These are phyloP conservation scores for Xestobium rufovillosum DNA, from an alignment of 2,888 invertebrate species.

Conservation along the genomic window DNA sequence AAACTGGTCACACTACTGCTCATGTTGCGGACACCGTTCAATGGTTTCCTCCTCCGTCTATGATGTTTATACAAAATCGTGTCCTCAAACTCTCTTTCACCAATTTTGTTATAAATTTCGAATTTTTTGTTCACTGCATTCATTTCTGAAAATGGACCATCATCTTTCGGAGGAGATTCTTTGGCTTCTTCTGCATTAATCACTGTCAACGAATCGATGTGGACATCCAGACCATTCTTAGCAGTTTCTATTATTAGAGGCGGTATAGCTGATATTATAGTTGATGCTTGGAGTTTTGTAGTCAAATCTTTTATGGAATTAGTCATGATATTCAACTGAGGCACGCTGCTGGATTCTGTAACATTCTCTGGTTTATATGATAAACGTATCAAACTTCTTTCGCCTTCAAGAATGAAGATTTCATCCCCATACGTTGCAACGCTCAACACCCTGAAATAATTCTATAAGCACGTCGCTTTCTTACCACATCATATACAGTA, in stretches of 20 bases:
- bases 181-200: conserved; percentile 67
- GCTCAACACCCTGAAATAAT: conserved; percentile 46
- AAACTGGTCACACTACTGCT: conserved; percentile 27
- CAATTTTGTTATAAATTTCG: conserved; percentile 62
- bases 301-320: conserved; percentile 36
- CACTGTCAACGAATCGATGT: conserved; percentile 44
- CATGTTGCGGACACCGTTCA: conserved; percentile 28
- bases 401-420: conserved; percentile 76
- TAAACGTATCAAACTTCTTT: conserved; percentile 69
- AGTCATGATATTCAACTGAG: conserved; percentile 23
- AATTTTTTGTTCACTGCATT: conserved; percentile 43
- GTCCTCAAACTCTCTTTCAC: conserved; percentile 64
- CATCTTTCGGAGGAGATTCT: conserved; percentile 58
- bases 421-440: conserved; percentile 62
- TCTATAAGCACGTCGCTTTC: not conserved
- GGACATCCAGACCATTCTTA: conserved; percentile 30
- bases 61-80: conserved; percentile 60
- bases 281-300: conserved; percentile 36
- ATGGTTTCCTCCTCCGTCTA: conserved; percentile 42
- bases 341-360: conserved; percentile 12
- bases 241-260: conserved; percentile 30
- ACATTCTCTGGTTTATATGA: conserved; percentile 60
- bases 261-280: conserved; percentile 33
- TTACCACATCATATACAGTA: conserved; percentile 28
- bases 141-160: conserved; percentile 41